phyloP scores from a whole-genome alignment of 2,113 vertebrate species.

The Halcyon malimbica region DNA sequence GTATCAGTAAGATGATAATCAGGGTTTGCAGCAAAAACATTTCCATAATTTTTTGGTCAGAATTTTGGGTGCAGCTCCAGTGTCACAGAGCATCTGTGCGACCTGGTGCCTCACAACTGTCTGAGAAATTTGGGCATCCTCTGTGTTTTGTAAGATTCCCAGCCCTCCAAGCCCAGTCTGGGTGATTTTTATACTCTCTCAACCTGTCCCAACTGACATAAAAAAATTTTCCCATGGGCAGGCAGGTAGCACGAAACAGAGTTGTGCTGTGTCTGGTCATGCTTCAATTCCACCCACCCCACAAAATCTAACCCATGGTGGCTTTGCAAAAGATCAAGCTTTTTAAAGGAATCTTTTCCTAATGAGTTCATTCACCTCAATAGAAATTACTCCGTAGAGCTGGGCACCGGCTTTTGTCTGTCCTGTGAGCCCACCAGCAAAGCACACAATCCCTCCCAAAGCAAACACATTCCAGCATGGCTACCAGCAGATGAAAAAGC shows the following conservation, averaged over 20 bases:
- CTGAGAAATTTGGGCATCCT: not conserved
- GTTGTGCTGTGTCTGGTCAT: not conserved
- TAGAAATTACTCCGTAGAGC: not conserved
- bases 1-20: not conserved
- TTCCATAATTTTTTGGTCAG: not conserved
- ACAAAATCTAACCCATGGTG: not conserved
- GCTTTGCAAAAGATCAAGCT: not conserved
- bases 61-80: not conserved
- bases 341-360: constrained; percentile 19
- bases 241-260: not conserved
- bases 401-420: not conserved
- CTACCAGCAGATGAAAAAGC: constrained; percentile 49
- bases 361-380: not conserved
- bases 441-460: constrained; percentile 6
- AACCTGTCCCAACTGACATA: not conserved
- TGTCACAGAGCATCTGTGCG: not conserved
- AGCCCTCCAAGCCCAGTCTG: not conserved
- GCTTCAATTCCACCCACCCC: not conserved
- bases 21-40: not conserved
- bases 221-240: not conserved
- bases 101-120: not conserved
- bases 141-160: not conserved
- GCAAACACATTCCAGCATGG: constrained; percentile 35
- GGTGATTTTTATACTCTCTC: not conserved
- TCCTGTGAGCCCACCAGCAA: constrained; percentile 10